A percentile compares a stretch with the other conserved stretches of the same genome.
Evolutionary conservation across 2,113 vertebrate species (phyloP).

Genomic region (Heloderma charlesbogerti): DNA sequence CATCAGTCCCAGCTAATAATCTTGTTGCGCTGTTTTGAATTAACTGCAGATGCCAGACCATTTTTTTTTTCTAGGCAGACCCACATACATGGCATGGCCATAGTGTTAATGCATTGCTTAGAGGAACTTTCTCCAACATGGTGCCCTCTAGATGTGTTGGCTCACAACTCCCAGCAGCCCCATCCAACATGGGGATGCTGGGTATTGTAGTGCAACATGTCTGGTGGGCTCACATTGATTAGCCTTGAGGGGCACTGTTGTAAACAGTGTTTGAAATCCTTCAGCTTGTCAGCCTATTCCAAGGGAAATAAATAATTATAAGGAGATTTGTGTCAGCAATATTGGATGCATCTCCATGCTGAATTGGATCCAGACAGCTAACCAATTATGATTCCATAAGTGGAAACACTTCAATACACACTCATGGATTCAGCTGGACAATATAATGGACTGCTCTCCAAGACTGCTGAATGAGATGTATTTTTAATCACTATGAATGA

Average conservation of each 20-base stretch:
- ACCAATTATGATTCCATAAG: constrained; percentile 1
- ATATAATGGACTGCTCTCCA: neutral
- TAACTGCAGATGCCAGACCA: neutral
- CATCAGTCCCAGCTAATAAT: neutral
- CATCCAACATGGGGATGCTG: too few relatives aligned
- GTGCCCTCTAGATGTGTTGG: too few relatives aligned
- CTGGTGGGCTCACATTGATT: neutral
- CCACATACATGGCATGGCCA: neutral
- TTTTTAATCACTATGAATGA: neutral
- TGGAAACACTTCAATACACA: neutral
- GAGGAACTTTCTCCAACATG: too few relatives aligned
- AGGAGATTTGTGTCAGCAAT: constrained; percentile 1
- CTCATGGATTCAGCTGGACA: neutral
- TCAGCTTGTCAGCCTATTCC: neutral
- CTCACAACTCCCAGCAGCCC: too few relatives aligned
- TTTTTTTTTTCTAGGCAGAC: neutral
- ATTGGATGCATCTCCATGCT: neutral
- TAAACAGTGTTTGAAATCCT: neutral
- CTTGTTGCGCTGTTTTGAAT: neutral
- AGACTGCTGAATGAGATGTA: constrained; percentile 6
- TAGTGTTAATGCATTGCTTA: neutral
- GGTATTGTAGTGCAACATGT: too few relatives aligned
- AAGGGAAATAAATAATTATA: neutral
- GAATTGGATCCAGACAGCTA: neutral
- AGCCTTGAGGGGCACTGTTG: neutral